Conservation (phyloP, 92 coral and sea anemone species). For the Parazoanthus darwini region DNA sequence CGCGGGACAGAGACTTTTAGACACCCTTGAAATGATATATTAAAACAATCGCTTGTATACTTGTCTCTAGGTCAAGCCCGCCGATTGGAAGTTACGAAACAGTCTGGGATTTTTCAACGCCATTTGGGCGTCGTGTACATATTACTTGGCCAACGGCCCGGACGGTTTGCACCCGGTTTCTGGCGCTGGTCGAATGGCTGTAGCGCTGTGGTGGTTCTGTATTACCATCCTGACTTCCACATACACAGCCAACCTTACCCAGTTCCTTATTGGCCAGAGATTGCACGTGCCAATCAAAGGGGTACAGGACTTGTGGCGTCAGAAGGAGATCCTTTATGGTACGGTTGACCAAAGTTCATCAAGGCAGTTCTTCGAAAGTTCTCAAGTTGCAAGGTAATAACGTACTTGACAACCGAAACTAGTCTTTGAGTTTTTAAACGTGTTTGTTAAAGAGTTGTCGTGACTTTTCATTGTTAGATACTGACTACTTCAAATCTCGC, state of each 20-base stretch:
- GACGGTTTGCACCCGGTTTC: conserved; percentile 18
- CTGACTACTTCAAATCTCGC: too few species aligned
- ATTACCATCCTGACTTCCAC: conserved; percentile 11
- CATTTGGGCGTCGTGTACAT: not conserved
- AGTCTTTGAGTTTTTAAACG: too few species aligned
- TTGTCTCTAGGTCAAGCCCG: not conserved
- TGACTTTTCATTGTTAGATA: too few species aligned
- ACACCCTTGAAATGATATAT: not conserved
- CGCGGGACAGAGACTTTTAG: not conserved
- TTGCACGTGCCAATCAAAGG: not conserved
- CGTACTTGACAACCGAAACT: not conserved
- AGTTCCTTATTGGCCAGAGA: not conserved
- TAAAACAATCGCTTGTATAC: not conserved
- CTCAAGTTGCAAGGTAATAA: conserved; percentile 6
- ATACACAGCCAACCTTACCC: conserved; percentile 7
- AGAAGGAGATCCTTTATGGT: not conserved
- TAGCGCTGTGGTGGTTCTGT: conserved; percentile 15
- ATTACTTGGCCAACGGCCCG: conserved; percentile 4
- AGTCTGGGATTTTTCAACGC: conserved; percentile 20
- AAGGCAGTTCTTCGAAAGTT: not conserved
- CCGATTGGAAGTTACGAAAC: conserved; percentile 1
- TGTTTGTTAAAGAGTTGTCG: not conserved
- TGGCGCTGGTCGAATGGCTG: conserved; percentile 11
- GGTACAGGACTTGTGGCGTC: conserved; percentile 5
- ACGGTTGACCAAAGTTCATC: not conserved